A percentile compares a stretch with the other conserved stretches of the same genome.
Conservation (phyloP, 2,888 invertebrate species). For the Monochamus alternatus region DNA sequence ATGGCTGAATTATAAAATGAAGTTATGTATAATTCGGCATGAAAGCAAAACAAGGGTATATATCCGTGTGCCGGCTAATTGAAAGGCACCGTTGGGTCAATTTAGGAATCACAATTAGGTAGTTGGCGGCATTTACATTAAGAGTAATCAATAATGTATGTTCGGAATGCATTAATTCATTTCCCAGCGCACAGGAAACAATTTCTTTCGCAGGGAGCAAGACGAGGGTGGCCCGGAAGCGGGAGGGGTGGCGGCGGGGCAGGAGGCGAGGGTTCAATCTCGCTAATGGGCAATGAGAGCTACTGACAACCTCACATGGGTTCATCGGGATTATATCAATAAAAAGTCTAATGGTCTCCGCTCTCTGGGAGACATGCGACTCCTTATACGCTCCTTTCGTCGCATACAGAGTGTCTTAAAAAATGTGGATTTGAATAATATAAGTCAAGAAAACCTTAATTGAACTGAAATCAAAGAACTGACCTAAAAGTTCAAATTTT, state of each 20-base stretch:
- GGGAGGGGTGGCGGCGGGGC: constrained; percentile 50
- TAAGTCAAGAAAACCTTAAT: not conserved
- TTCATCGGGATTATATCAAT: constrained; percentile 67
- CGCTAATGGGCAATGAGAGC: constrained; percentile 70
- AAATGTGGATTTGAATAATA: too few species aligned
- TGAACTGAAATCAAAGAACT: not conserved
- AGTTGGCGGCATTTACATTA: constrained; percentile 72
- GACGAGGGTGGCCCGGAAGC: constrained; percentile 65
- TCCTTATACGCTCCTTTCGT: constrained; percentile 2
- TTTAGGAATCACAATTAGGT: constrained; percentile 59
- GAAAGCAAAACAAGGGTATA: constrained; percentile 32
- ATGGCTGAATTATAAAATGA: not conserved
- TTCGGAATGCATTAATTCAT: constrained; percentile 71
- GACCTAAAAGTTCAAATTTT: too few species aligned
- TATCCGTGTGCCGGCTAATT: constrained; percentile 23
- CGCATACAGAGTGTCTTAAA: not conserved
- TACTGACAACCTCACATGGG: constrained; percentile 68
- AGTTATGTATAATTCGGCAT: constrained; percentile 8
- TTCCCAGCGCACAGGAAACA: constrained; percentile 69
- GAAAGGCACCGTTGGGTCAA: constrained; percentile 46
- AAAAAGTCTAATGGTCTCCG: constrained; percentile 62
- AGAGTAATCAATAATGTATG: constrained; percentile 69
- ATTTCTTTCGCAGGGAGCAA: constrained; percentile 69
- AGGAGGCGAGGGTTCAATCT: constrained; percentile 67
- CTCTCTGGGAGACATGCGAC: constrained; percentile 35